Base-by-base conservation (phyloP, 1,140 invertebrate species). In the Ectropis grisescens region DNA sequence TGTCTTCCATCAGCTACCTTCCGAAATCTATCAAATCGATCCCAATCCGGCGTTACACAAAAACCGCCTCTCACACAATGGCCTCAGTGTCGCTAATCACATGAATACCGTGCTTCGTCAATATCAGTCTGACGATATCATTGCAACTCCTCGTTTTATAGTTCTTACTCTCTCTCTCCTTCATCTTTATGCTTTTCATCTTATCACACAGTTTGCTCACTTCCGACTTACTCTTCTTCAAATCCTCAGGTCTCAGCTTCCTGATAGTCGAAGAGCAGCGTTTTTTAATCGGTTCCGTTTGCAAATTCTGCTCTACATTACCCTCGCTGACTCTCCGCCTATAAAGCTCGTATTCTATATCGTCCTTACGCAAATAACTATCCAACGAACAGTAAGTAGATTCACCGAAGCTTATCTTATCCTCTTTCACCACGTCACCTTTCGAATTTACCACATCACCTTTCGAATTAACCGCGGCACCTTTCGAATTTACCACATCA, bases 1-100 rank as follows among this genome's bases (percentile, higher is more conserved):
- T n/a, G n/a, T n/a, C n/a, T n/a, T n/a, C n/a, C n/a, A n/a, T n/a
- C n/a, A n/a, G n/a, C n/a, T n/a, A n/a, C n/a, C n/a, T n/a, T n/a
- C n/a, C n/a, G n/a, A n/a, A n/a, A n/a, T n/a, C n/a, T n/a, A n/a
- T n/a, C n/a, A n/a, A n/a, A n/a, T n/a, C n/a, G n/a, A n/a, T n/a
- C n/a, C n/a, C n/a, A n/a, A n/a, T n/a, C n/a, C n/a, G n/a, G n/a
- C n/a, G n/a, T n/a, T n/a, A n/a, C n/a, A n/a, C n/a, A n/a, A n/a
- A n/a, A n/a, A n/a, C n/a, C n/a, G n/a, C n/a, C n/a, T n/a, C n/a
- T 46, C 85, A 91, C 49, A 91, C 87, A 37, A 89, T 87, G 27
- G 89, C 90, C 57, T 91, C 90, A 19, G 88, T 88, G 58, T 90
- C 89, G 52, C 89, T 90, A 13, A 91, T 90, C 19, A 91, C 88